A percentile compares a stretch with the other conserved stretches of the same genome.
These are phyloP conservation scores for Homalodisca vitripennis DNA, from an alignment of 1,140 invertebrate genomes.

Conservation along the genomic window DNA sequence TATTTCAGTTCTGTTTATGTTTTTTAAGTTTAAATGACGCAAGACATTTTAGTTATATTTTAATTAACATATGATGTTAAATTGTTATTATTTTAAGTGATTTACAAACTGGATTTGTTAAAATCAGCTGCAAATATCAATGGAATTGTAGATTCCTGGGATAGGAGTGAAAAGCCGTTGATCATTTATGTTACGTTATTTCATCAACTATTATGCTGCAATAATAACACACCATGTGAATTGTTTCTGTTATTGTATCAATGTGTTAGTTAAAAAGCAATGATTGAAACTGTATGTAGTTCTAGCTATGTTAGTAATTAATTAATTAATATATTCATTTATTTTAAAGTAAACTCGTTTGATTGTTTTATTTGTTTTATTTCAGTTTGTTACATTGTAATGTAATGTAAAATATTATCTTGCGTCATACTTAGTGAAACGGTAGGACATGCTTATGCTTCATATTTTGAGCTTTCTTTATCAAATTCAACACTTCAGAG, in stretches of 20 bases:
- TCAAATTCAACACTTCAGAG: constrained; percentile 10
- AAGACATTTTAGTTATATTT: constrained; percentile 39
- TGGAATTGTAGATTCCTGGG: no score
- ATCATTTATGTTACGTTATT: constrained; percentile 24
- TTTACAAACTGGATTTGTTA: neutral
- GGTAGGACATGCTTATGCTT: constrained; percentile 38
- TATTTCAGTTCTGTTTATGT: constrained; percentile 34
- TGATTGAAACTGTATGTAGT: constrained; percentile 26
- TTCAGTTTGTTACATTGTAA: constrained; percentile 30
- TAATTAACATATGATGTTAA: constrained; percentile 30
- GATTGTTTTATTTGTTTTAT: constrained; percentile 13
- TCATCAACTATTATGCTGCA: constrained; percentile 9
- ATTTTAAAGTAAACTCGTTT: constrained; percentile 21
- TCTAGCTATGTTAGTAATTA: constrained; percentile 28
- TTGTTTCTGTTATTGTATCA: neutral
- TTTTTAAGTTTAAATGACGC: constrained; percentile 39
- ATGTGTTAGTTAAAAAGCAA: neutral
- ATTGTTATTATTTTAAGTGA: constrained; percentile 12
- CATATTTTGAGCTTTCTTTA: constrained; percentile 37
- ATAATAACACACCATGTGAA: neutral
- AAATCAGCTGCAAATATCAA: constrained; percentile 6
- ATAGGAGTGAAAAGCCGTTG: neutral
- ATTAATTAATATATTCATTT: constrained; percentile 19
- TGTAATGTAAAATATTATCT: constrained; percentile 33
- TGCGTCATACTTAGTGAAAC: constrained; percentile 40